These are phyloP conservation scores for Cyclargus thomasi DNA, from an alignment of 1,140 invertebrate species.

Conservation along the genomic window DNA sequence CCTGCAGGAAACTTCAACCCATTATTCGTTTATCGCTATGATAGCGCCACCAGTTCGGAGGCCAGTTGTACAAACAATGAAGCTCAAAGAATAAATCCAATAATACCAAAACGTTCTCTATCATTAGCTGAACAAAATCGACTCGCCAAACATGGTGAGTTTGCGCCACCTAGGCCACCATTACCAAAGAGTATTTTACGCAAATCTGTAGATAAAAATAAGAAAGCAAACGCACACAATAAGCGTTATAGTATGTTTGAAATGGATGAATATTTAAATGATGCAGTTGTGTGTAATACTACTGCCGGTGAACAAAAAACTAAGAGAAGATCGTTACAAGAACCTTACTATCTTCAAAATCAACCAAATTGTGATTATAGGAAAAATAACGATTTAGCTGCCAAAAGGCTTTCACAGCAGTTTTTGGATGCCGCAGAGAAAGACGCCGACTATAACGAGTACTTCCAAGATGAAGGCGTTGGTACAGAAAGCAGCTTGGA, in stretches of 20 bases:
- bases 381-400: conserved; percentile 78
- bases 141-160: conserved; percentile 68
- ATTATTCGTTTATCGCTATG: conserved; percentile 88
- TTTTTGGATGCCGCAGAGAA: conserved; percentile 71
- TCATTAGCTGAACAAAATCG: conserved; percentile 77
- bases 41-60: conserved; percentile 83
- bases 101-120: conserved; percentile 79
- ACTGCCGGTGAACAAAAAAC: conserved; percentile 73
- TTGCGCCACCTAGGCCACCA: conserved; percentile 81
- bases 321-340: conserved; percentile 83
- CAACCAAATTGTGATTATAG: conserved; percentile 74
- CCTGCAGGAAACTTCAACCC: conserved; percentile 78
- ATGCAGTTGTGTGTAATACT: conserved; percentile 68
- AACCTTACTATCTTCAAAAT: conserved; percentile 81
- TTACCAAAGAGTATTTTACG: conserved; percentile 83
- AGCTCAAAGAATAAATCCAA: conserved; percentile 69
- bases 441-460: conserved; percentile 72
- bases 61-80: conserved; percentile 75
- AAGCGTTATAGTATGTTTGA: conserved; percentile 90
- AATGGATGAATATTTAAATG: conserved; percentile 77
- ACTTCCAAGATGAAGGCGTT: conserved; percentile 71
- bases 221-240: conserved; percentile 73
- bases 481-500: conserved; percentile 74
- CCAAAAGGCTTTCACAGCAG: conserved; percentile 72
- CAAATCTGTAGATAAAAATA: conserved; percentile 76